These are phyloP conservation scores for Spea multiplicata DNA, from an alignment of 2,113 vertebrate species.

Conservation along the genomic window DNA sequence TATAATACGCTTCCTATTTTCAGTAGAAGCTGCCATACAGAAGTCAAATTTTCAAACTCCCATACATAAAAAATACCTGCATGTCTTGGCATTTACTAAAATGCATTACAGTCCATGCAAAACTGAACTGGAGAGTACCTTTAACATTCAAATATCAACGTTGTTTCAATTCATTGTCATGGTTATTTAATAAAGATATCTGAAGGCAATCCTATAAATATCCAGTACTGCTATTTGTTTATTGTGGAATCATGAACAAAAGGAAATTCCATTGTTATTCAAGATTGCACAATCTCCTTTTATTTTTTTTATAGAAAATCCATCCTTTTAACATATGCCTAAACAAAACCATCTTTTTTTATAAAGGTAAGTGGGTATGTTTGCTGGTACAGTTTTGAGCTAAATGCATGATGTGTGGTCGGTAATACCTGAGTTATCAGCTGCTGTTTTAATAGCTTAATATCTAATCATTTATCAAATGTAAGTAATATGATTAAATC, in stretches of 20 bases:
- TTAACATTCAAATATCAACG: too few relatives aligned
- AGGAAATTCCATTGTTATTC: neutral
- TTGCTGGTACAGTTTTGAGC: neutral
- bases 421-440: slow-evolving; percentile 13
- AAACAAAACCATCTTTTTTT: neutral
- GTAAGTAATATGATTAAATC: slow-evolving; percentile 30
- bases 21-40: too few relatives aligned
- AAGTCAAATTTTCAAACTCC: too few relatives aligned
- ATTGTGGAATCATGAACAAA: neutral
- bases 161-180: too few relatives aligned
- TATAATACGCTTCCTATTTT: too few relatives aligned
- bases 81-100: too few relatives aligned
- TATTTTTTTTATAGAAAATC: neutral
- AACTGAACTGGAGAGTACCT: too few relatives aligned
- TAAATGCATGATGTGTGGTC: slow-evolving; percentile 17
- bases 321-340: neutral
- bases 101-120: too few relatives aligned
- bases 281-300: neutral
- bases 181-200: neutral
- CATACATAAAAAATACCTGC: too few relatives aligned
- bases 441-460: slow-evolving; percentile 15
- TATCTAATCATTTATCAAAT: slow-evolving; percentile 2
- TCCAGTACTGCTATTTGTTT: neutral
- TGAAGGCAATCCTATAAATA: neutral
- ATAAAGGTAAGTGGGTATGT: neutral